Percentiles rank a stretch among this genome's conserved stretches.
Conservation (phyloP, 2,888 invertebrate genomes). For the Azorinus chamasolen region DNA sequence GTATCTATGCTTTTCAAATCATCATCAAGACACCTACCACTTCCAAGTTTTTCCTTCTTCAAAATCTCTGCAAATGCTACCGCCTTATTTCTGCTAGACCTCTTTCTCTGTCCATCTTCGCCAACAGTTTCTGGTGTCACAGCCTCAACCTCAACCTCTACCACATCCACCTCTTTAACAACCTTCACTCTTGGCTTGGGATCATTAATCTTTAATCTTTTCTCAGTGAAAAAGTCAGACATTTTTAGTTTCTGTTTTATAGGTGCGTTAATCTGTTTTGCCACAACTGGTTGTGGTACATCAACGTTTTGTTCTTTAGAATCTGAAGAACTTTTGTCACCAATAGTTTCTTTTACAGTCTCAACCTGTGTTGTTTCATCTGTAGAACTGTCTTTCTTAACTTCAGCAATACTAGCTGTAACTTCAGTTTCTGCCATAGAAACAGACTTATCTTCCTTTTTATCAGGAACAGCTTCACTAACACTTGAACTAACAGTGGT, state of each 20-base stretch:
- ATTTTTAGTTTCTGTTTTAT: slow-evolving; percentile 42
- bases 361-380: background rate
- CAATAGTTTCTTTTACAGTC: background rate
- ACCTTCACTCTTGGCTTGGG: slow-evolving; percentile 40
- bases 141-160: slow-evolving; percentile 16
- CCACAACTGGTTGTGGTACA: too few species aligned
- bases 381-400: background rate
- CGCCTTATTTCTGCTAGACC: slow-evolving; percentile 48
- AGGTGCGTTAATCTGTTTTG: slow-evolving; percentile 1
- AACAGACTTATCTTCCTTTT: too few species aligned
- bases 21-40: slow-evolving; percentile 61
- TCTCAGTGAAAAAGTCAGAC: slow-evolving; percentile 51
- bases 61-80: slow-evolving; percentile 57
- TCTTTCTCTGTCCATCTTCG: slow-evolving; percentile 9
- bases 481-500: slow-evolving; percentile 1
- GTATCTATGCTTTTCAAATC: too few species aligned
- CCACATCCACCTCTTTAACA: slow-evolving; percentile 20
- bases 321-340: background rate
- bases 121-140: slow-evolving; percentile 3
- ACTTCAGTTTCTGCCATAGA: background rate
- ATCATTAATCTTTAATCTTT: slow-evolving; percentile 55
- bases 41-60: slow-evolving; percentile 63
- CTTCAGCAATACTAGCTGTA: background rate
- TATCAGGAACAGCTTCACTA: background rate
- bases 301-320: too few species aligned